These are phyloP conservation scores for Euzophera pinguis DNA, from an alignment of 2,888 invertebrate species.

Conservation along the genomic window DNA sequence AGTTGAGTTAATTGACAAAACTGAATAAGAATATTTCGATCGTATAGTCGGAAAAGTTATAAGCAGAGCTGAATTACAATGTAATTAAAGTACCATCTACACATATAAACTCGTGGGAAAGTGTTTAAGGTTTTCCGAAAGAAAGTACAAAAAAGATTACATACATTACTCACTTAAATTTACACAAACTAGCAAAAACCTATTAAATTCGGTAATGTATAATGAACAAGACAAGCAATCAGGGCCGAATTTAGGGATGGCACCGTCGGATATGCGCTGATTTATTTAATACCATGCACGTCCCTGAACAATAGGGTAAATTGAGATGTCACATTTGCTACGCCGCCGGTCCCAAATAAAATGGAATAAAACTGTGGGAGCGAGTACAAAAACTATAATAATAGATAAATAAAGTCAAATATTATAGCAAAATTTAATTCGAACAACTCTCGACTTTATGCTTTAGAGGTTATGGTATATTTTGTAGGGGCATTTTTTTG, in stretches of 20 bases:
- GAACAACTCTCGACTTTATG: background rate
- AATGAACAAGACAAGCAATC: background rate
- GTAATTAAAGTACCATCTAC: background rate
- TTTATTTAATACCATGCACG: conserved; percentile 36
- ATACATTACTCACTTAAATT: background rate
- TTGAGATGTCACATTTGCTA: conserved; percentile 69
- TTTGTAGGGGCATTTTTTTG: conserved; percentile 3
- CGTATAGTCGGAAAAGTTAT: no score
- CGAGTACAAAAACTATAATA: conserved; percentile 52
- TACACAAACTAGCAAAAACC: background rate
- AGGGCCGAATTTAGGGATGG: conserved; percentile 19
- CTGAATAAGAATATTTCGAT: no score
- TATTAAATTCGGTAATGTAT: background rate
- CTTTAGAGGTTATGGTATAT: background rate
- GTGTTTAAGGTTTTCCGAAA: background rate
- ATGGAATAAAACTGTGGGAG: conserved; percentile 50
- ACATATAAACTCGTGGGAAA: background rate
- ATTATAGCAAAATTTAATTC: conserved; percentile 21
- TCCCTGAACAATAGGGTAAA: conserved; percentile 63
- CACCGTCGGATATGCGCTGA: conserved; percentile 37
- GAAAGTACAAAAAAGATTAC: background rate
- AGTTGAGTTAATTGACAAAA: no score
- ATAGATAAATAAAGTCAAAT: conserved; percentile 63
- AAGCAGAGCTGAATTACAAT: background rate
- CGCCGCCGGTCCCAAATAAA: conserved; percentile 43